A percentile compares a stretch with the other conserved stretches of the same genome.
Evolutionary conservation across 2,888 invertebrate species (phyloP).

Genomic region (Melinaea menophilus): DNA sequence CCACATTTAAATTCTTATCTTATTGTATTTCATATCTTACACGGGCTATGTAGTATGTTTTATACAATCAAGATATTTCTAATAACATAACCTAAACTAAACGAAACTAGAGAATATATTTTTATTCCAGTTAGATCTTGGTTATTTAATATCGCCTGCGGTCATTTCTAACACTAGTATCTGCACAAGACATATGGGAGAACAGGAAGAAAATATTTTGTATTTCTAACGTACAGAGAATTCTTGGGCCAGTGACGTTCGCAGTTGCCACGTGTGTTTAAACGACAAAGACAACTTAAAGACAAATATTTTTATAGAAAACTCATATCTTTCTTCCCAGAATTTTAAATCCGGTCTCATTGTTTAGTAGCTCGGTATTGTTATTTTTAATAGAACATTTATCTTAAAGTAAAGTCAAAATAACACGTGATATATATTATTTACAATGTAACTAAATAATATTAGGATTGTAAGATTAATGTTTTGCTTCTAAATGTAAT

Average conservation of each 20-base stretch:
- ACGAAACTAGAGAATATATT: neutral
- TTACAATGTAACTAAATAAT: neutral
- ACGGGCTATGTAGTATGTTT: too few species aligned
- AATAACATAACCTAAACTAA: too few species aligned
- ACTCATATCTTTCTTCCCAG: neutral
- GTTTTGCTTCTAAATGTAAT: neutral
- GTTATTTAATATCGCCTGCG: neutral
- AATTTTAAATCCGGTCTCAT: neutral
- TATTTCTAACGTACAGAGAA: slow-evolving; percentile 4
- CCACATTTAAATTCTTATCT: too few species aligned
- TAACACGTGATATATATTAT: neutral
- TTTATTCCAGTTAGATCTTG: neutral
- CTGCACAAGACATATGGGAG: slow-evolving; percentile 4
- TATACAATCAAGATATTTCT: too few species aligned
- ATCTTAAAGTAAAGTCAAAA: too few species aligned
- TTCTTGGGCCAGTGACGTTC: slow-evolving; percentile 17
- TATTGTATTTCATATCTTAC: too few species aligned
- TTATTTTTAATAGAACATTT: neutral
- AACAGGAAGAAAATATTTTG: slow-evolving; percentile 5
- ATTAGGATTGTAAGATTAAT: neutral
- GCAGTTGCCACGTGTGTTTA: slow-evolving; percentile 17
- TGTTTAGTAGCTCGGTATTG: neutral
- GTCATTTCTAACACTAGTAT: slow-evolving; percentile 3
- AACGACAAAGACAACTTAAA: slow-evolving; percentile 21
- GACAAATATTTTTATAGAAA: slow-evolving; percentile 21